phyloP scores from a whole-genome alignment of 2,113 vertebrate species.

The Ailuropoda melanoleuca region DNA sequence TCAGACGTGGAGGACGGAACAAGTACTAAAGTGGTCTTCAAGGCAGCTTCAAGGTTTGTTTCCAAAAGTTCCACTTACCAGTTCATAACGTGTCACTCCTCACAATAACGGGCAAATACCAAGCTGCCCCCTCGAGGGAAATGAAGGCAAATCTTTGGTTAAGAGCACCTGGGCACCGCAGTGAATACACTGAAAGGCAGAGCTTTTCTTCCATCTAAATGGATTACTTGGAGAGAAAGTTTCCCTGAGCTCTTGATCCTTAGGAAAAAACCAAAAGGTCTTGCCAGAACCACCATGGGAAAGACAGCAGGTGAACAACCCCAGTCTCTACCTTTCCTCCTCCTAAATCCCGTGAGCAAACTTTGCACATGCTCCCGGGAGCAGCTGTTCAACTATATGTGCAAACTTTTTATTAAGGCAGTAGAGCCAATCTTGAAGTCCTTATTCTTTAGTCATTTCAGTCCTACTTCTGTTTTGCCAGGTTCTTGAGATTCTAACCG shows the following conservation, averaged over 20 bases:
- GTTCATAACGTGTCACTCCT: neutral
- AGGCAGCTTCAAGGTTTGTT: neutral
- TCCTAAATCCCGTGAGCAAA: neutral
- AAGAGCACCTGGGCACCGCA: neutral
- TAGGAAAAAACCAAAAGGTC: neutral
- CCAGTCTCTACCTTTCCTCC: neutral
- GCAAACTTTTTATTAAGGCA: neutral
- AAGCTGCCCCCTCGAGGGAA: neutral
- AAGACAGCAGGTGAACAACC: neutral
- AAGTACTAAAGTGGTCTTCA: neutral
- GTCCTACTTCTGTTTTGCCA: neutral
- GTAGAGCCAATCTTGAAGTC: neutral
- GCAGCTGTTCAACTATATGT: neutral
- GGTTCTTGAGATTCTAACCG: neutral
- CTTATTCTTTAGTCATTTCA: neutral
- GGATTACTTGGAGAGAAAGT: neutral
- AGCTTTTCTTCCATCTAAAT: neutral
- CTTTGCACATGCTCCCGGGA: neutral
- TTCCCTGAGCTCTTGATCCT: neutral
- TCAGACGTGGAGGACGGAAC: neutral
- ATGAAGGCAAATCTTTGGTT: constrained; percentile 23
- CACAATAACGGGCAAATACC: neutral
- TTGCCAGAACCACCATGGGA: neutral
- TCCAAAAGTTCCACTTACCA: neutral
- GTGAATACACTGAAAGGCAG: neutral